Conservation (phyloP, 2,113 vertebrate species). For the Oryzias celebensis region DNA sequence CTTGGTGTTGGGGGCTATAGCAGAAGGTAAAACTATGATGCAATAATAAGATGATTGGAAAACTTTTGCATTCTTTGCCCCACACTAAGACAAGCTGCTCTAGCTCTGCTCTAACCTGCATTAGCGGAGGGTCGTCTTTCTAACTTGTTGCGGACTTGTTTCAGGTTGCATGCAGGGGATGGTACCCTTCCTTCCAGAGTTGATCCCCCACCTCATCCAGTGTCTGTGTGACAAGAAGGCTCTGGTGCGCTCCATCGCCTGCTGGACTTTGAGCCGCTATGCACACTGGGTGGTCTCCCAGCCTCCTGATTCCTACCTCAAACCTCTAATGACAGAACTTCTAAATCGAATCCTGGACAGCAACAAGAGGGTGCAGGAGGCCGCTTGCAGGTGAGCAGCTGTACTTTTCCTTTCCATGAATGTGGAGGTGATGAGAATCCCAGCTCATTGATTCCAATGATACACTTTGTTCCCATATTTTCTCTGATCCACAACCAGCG, state of each 20-base stretch:
- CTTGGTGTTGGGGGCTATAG: conserved; percentile 91
- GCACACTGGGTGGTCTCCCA: conserved; percentile 98
- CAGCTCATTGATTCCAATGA: conserved; percentile 67
- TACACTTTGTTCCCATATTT: conserved; percentile 63
- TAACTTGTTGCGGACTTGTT: neutral
- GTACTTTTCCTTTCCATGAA: accelerated
- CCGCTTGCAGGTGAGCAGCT: conserved; percentile 86
- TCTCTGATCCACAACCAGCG: conserved; percentile 48
- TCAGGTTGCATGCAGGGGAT: conserved; percentile 97
- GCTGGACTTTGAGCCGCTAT: conserved; percentile 95
- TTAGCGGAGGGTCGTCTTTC: too few relatives aligned
- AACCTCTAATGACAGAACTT: conserved; percentile 93
- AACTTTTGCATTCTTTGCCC: neutral
- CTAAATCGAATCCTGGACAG: conserved; percentile 92
- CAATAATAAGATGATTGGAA: neutral
- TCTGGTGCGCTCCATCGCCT: conserved; percentile 91
- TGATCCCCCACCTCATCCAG: conserved; percentile 92
- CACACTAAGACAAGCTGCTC: neutral
- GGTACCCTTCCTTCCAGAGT: conserved; percentile 91
- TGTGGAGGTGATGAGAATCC: conserved; percentile 62
- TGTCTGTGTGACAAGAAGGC: conserved; percentile 92
- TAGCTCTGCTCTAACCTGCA: too few relatives aligned
- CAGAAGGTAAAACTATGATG: conserved; percentile 77
- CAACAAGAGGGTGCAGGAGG: conserved; percentile 95
- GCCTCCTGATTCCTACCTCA: conserved; percentile 90